phyloP scores from a whole-genome alignment of 1,140 invertebrate species.

The Probaryconus sp. region DNA sequence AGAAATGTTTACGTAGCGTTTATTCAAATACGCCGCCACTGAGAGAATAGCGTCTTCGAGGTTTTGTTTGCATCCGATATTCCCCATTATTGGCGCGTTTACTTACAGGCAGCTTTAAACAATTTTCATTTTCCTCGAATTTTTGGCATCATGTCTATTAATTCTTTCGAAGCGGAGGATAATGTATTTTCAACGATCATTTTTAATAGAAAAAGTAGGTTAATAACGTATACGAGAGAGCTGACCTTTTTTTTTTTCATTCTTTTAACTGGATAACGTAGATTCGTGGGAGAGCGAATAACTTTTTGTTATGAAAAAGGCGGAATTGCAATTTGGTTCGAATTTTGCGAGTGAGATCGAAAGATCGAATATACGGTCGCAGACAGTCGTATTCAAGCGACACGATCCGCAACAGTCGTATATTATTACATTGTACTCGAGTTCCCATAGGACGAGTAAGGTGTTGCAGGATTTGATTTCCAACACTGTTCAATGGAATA shows the following conservation, averaged over 20 bases:
- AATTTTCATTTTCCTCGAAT: not conserved
- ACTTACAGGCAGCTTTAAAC: no score
- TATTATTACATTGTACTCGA: slow-evolving; percentile 55
- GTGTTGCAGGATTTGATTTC: slow-evolving; percentile 58
- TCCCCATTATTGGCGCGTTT: no score
- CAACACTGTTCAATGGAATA: slow-evolving; percentile 56
- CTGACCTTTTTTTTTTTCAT: slow-evolving; percentile 27
- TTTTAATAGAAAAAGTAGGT: slow-evolving; percentile 11
- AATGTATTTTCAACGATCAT: slow-evolving; percentile 12
- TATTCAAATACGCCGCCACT: no score
- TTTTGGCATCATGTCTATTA: not conserved
- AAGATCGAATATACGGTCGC: slow-evolving; percentile 33
- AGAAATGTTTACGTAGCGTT: no score
- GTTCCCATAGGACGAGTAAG: slow-evolving; percentile 57
- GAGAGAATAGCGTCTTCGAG: no score
- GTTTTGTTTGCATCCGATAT: no score
- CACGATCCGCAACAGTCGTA: slow-evolving; percentile 57
- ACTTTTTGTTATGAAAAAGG: slow-evolving; percentile 26
- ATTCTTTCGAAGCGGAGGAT: not conserved
- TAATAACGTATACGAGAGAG: slow-evolving; percentile 14
- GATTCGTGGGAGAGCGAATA: slow-evolving; percentile 8
- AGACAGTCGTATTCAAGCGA: slow-evolving; percentile 51
- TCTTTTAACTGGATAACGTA: slow-evolving; percentile 14
- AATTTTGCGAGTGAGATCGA: slow-evolving; percentile 31
- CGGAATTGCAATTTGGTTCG: slow-evolving; percentile 14